phyloP scores from a whole-genome alignment of 2,113 vertebrate species.

The Panthera leo region DNA sequence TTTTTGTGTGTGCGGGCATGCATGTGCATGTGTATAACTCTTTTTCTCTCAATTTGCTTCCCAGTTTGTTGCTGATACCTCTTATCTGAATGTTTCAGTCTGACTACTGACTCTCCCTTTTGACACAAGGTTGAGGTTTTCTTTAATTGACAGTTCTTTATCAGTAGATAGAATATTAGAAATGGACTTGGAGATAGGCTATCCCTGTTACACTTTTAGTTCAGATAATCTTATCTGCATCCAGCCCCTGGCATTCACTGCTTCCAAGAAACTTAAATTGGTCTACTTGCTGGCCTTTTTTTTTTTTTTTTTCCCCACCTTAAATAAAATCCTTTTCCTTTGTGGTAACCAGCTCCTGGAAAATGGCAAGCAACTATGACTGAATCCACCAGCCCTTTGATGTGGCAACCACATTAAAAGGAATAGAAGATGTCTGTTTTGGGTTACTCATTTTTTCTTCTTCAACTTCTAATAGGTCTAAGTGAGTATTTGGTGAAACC shows the following conservation, averaged over 20 bases:
- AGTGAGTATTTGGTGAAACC: constrained; percentile 26
- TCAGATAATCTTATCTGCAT: constrained; percentile 62
- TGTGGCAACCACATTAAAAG: neutral
- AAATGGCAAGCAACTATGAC: neutral
- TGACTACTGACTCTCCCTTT: neutral
- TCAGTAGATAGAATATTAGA: constrained; percentile 9
- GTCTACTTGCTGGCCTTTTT: constrained; percentile 5
- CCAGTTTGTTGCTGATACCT: neutral
- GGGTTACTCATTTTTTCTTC: neutral
- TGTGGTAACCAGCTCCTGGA: neutral
- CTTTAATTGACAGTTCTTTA: constrained; percentile 14
- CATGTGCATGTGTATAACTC: neutral
- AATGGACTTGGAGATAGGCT: neutral
- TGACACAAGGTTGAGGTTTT: neutral
- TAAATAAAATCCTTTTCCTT: constrained; percentile 54
- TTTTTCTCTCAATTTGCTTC: neutral
- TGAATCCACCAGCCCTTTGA: neutral
- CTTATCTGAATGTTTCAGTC: neutral
- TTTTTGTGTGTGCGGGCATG: neutral
- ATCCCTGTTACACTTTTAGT: neutral
- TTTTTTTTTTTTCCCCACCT: neutral
- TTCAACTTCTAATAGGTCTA: neutral
- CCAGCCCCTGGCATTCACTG: neutral
- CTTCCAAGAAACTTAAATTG: constrained; percentile 41
- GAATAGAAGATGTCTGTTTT: neutral